phyloP scores from a whole-genome alignment of 1,140 invertebrate genomes.

The Aphis gossypii region DNA sequence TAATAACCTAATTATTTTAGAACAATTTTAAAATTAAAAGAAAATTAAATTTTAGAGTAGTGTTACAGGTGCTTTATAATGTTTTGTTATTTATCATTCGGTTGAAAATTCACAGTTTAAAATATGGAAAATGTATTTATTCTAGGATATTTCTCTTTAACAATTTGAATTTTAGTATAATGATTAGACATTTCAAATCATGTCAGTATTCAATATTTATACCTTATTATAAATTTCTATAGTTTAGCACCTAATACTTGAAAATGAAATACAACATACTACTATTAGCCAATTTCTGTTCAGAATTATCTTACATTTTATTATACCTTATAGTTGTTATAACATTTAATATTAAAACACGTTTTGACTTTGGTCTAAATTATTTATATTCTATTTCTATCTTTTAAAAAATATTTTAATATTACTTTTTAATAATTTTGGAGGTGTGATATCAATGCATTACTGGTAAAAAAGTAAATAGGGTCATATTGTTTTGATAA shows the following conservation, averaged over 20 bases:
- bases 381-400: neutral
- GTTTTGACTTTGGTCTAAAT: neutral
- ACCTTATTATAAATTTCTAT: neutral
- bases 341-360: too few species aligned
- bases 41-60: neutral
- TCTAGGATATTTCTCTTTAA: neutral
- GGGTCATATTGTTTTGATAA: neutral
- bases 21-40: neutral
- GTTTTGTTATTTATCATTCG: too few species aligned
- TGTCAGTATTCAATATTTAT: neutral
- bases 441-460: neutral
- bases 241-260: neutral
- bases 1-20: neutral
- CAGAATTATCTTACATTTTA: neutral
- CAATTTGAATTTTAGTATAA: neutral
- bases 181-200: neutral
- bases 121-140: too few species aligned
- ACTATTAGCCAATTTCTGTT: neutral
- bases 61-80: neutral
- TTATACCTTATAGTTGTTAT: neutral
- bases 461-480: neutral
- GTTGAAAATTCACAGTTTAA: too few species aligned
- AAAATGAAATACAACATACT: neutral
- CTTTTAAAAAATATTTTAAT: neutral
- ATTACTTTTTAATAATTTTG: neutral